A percentile compares a stretch with the other conserved stretches of the same genome.
Conservation (phyloP, 1,140 invertebrate species). For the Drosophila pachea region DNA sequence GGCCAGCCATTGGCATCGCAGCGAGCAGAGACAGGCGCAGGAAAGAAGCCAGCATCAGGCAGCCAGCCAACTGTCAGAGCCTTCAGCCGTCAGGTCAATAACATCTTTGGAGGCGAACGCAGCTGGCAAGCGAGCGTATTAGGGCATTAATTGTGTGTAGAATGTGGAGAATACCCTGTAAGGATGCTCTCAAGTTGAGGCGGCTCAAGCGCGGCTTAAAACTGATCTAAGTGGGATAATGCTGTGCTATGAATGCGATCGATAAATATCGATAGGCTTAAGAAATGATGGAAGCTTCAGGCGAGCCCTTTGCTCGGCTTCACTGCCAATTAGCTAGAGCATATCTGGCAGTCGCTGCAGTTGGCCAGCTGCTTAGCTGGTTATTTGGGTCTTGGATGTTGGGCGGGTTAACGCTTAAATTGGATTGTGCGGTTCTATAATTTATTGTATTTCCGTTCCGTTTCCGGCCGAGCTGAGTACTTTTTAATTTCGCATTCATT, state of each 20-base stretch:
- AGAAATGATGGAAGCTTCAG: too few species aligned
- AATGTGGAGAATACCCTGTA: slow-evolving; percentile 7
- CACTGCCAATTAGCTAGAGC: slow-evolving; percentile 2
- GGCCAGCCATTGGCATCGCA: slow-evolving; percentile 27
- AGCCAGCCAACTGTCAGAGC: slow-evolving; percentile 24
- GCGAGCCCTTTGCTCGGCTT: not conserved
- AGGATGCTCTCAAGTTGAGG: not conserved
- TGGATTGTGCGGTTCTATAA: slow-evolving; percentile 50
- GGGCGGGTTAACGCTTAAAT: slow-evolving; percentile 21
- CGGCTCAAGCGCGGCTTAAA: too few species aligned
- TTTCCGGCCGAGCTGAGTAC: slow-evolving; percentile 29
- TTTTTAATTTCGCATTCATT: slow-evolving; percentile 67
- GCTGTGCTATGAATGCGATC: not conserved
- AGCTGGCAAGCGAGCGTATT: slow-evolving; percentile 48
- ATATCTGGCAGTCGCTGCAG: not conserved
- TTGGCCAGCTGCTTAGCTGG: too few species aligned
- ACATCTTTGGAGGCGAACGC: slow-evolving; percentile 35
- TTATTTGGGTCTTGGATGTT: not conserved
- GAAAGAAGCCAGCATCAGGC: not conserved
- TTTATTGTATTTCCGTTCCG: slow-evolving; percentile 50
- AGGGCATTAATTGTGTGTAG: slow-evolving; percentile 44
- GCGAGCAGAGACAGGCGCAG: slow-evolving; percentile 1
- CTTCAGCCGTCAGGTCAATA: slow-evolving; percentile 36
- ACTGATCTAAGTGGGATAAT: too few species aligned
- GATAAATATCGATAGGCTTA: not conserved